A percentile compares a stretch with the other conserved stretches of the same genome.
These are phyloP conservation scores for Eleutherodactylus coqui DNA, from an alignment of 2,797 vertebrate species.

Conservation along the genomic window DNA sequence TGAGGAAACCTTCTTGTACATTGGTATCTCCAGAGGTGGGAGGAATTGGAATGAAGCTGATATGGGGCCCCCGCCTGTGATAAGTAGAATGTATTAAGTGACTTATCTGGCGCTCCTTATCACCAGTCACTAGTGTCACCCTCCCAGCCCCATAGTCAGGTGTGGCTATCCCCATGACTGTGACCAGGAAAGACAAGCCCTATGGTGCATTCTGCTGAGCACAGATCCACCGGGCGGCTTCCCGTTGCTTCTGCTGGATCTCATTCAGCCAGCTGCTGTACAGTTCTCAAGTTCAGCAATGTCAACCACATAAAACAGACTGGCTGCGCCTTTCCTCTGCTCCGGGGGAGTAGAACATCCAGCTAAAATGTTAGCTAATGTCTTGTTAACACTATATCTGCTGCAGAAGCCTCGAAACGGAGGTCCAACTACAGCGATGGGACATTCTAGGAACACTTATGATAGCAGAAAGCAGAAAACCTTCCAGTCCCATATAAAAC, in stretches of 20 bases:
- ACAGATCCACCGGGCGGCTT: slow-evolving; percentile 20
- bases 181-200: background rate
- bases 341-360: slow-evolving; percentile 33
- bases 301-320: slow-evolving; percentile 50
- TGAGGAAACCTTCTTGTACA: background rate
- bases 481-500: background rate
- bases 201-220: background rate
- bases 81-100: background rate
- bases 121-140: background rate
- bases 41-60: background rate
- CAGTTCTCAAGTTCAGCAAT: slow-evolving; percentile 33
- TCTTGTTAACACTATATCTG: slow-evolving; percentile 25
- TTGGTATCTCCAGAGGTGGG: background rate
- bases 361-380: background rate
- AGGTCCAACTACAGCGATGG: background rate
- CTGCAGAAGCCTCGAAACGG: background rate
- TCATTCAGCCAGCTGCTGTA: slow-evolving; percentile 41
- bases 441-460: background rate
- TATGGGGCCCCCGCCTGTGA: background rate
- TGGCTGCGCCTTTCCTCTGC: slow-evolving; percentile 34
- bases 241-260: slow-evolving; percentile 7
- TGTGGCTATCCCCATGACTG: background rate
- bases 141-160: background rate
- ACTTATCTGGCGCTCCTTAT: background rate
- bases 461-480: background rate